Evolutionary conservation across 1,140 invertebrate species (phyloP).

Genomic region (Drosophila nannoptera): DNA sequence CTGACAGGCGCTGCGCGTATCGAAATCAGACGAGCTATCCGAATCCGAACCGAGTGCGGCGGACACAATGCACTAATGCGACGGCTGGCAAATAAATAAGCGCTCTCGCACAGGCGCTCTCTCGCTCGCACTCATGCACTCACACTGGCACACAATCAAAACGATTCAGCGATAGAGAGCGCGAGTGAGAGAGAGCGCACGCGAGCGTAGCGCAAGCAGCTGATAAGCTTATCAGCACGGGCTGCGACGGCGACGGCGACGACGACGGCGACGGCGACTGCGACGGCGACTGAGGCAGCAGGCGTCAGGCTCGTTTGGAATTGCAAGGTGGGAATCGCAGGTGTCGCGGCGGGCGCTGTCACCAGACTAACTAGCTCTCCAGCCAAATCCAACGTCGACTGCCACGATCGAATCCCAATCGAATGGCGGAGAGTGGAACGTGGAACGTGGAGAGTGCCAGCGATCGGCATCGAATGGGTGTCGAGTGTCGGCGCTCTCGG

Average conservation of each 20-base stretch:
- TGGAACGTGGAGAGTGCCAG: not conserved
- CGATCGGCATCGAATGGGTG: conserved; percentile 15
- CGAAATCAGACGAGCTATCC: conserved; percentile 12
- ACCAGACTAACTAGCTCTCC: not conserved
- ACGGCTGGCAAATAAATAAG: conserved; percentile 24
- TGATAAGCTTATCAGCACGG: conserved; percentile 67
- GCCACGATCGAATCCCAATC: not conserved
- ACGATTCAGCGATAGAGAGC: conserved; percentile 12
- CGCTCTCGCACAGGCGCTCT: not conserved
- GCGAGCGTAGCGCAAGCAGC: conserved; percentile 30
- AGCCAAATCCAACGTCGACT: not conserved
- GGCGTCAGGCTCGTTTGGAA: conserved; percentile 8
- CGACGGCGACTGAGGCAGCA: no score
- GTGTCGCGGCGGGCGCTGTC: conserved; percentile 15
- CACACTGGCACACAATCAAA: not conserved
- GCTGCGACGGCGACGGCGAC: not conserved
- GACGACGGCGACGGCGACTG: not conserved
- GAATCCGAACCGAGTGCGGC: conserved; percentile 13
- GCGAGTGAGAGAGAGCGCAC: conserved; percentile 8
- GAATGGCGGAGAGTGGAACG: not conserved
- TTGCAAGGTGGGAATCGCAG: conserved; percentile 25
- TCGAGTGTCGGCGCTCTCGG: conserved; percentile 10
- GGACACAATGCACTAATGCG: conserved; percentile 18
- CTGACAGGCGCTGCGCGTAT: conserved; percentile 18
- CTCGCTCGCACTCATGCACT: not conserved